These are phyloP conservation scores for Campylomormyrus tamandua DNA, from an alignment of 2,113 vertebrate species.

Conservation along the genomic window DNA sequence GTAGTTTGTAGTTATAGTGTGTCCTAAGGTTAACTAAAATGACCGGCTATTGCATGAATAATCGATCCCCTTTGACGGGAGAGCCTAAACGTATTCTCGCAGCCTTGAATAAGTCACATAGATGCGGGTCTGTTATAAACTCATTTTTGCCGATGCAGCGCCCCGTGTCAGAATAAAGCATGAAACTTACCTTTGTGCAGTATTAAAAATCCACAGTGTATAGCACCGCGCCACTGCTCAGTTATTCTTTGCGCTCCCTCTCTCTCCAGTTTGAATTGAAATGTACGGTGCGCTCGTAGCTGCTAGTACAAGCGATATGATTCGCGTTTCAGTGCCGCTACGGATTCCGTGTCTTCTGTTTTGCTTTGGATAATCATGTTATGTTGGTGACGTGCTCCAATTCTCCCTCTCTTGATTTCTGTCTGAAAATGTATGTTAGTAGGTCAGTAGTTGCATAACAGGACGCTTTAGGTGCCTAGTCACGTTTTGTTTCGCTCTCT, in stretches of 20 bases:
- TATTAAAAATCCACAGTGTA: slow-evolving; percentile 10
- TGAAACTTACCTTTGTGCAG: slow-evolving; percentile 10
- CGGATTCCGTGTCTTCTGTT: slow-evolving; percentile 33
- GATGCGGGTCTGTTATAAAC: not conserved
- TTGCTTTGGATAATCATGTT: slow-evolving; percentile 46
- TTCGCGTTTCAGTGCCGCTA: not conserved
- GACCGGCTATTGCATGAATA: not conserved
- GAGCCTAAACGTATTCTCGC: not conserved
- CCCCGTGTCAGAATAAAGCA: not conserved
- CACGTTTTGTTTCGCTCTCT: slow-evolving; percentile 56
- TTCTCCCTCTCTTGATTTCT: slow-evolving; percentile 48
- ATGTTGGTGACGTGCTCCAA: slow-evolving; percentile 61
- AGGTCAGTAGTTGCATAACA: slow-evolving; percentile 75
- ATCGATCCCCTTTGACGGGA: not conserved
- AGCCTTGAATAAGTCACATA: not conserved
- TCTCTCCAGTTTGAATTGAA: slow-evolving; percentile 24
- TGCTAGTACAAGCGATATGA: not conserved
- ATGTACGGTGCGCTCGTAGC: slow-evolving; percentile 24
- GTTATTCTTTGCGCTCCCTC: slow-evolving; percentile 30
- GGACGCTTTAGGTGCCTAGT: slow-evolving; percentile 61
- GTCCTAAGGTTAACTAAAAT: not conserved
- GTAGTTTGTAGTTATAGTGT: not conserved
- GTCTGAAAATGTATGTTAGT: slow-evolving; percentile 70
- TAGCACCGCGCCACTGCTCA: not conserved
- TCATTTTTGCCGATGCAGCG: not conserved